phyloP scores from a whole-genome alignment of 2,888 invertebrate species.

The Uloborus plumipes region DNA sequence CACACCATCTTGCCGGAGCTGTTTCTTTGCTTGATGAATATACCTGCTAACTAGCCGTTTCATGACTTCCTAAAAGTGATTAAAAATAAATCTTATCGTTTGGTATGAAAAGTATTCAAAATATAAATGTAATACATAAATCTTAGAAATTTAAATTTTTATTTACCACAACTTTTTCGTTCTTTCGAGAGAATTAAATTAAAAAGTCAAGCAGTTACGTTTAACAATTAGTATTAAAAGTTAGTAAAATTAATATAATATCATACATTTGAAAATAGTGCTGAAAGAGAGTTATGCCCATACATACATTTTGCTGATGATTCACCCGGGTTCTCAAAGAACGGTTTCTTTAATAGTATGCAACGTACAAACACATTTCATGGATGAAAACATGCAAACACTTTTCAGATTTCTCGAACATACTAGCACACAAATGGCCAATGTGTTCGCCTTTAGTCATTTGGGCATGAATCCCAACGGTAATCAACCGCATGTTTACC shows the following conservation, averaged over 20 bases:
- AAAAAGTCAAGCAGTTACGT: background rate
- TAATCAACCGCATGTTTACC: no score
- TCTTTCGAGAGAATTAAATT: background rate
- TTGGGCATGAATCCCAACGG: no score
- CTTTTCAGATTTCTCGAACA: no score
- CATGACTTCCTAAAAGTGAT: slow-evolving; percentile 73
- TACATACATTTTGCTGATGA: no score
- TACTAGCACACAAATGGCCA: no score
- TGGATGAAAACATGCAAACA: no score
- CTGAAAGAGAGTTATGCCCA: no score
- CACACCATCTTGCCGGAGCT: slow-evolving; percentile 74
- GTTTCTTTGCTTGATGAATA: slow-evolving; percentile 74
- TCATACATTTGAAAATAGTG: background rate
- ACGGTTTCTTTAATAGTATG: no score
- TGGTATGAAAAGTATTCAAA: background rate
- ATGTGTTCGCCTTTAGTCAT: no score
- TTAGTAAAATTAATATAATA: background rate
- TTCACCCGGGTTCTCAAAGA: no score
- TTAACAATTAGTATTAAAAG: background rate
- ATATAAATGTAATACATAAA: background rate
- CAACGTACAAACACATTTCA: no score
- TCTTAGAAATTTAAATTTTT: background rate
- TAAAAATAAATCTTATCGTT: background rate
- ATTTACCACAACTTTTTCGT: background rate
- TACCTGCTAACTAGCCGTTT: slow-evolving; percentile 73